These are phyloP conservation scores for Cinclus cinclus DNA, from an alignment of 2,113 vertebrate genomes.

Conservation along the genomic window DNA sequence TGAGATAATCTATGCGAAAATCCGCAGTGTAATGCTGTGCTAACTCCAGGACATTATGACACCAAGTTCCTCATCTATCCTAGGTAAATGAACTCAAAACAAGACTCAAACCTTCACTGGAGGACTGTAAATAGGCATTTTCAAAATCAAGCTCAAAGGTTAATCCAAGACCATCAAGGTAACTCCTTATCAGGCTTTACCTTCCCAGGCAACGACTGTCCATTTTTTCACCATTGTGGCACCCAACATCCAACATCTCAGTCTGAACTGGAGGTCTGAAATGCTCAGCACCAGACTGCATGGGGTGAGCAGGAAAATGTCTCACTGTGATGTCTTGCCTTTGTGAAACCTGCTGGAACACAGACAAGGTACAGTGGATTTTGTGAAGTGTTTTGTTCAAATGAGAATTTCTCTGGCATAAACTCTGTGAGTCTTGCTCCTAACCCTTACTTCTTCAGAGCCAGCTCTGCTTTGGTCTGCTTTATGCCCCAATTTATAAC, in stretches of 20 bases:
- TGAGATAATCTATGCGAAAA: not conserved
- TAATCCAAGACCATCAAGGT: not conserved
- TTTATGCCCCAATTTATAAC: not conserved
- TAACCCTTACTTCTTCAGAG: not conserved
- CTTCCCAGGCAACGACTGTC: not conserved
- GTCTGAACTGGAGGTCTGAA: not conserved
- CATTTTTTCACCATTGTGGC: not conserved
- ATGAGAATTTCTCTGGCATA: not conserved
- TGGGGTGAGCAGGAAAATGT: not conserved
- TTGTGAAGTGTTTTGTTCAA: not conserved
- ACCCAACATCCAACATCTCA: not conserved
- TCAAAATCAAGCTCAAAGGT: not conserved
- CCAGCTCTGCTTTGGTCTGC: not conserved
- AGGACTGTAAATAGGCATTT: not conserved
- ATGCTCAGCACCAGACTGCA: not conserved
- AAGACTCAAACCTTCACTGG: not conserved
- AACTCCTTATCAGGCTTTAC: not conserved
- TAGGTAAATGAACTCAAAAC: not conserved
- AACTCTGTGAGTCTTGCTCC: not conserved
- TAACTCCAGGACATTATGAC: not conserved
- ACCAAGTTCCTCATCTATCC: not conserved
- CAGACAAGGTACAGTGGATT: not conserved
- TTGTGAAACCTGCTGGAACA: not conserved
- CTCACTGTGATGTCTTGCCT: not conserved
- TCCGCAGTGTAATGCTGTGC: fast-evolving